Conservation (phyloP, 2,113 vertebrate genomes). For the Chaenogobius annularis region DNA sequence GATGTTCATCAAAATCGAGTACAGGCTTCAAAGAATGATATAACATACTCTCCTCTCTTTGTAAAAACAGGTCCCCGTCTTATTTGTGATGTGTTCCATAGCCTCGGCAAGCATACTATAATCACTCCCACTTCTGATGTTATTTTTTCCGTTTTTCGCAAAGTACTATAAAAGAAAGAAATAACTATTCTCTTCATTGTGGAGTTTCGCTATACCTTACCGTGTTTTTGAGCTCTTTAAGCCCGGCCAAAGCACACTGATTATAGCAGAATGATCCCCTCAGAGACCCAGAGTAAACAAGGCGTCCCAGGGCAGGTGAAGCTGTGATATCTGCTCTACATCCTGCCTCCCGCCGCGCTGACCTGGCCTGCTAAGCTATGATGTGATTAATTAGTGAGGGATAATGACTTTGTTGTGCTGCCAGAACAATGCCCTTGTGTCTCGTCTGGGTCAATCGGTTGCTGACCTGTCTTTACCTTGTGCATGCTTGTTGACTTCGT, state of each 20-base stretch:
- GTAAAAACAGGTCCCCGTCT: too few species aligned
- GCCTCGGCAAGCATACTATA: not conserved
- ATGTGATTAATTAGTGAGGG: constrained; percentile 53
- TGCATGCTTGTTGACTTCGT: constrained; percentile 27
- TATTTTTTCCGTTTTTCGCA: not conserved
- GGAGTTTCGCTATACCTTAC: not conserved
- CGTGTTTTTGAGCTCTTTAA: not conserved
- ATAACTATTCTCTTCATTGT: not conserved
- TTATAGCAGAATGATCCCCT: constrained; percentile 18
- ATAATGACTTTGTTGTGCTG: constrained; percentile 57
- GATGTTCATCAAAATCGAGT: too few species aligned
- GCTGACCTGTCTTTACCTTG: constrained; percentile 33
- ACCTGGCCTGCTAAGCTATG: constrained; percentile 30
- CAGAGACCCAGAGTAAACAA: constrained; percentile 1
- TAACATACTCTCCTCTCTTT: too few species aligned
- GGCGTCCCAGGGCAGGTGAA: constrained; percentile 8
- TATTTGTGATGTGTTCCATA: not conserved
- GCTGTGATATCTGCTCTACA: constrained; percentile 1
- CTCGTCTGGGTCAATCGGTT: constrained; percentile 43
- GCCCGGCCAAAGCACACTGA: not conserved
- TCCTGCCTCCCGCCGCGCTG: constrained; percentile 23
- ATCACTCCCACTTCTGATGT: not conserved
- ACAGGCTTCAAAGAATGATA: too few species aligned
- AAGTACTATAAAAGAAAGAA: too few species aligned
- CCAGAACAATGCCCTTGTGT: constrained; percentile 36